Percentiles rank a stretch among this genome's conserved stretches.
Evolutionary conservation across 2,113 vertebrate genomes (phyloP).

Genomic region (Strix aluco): DNA sequence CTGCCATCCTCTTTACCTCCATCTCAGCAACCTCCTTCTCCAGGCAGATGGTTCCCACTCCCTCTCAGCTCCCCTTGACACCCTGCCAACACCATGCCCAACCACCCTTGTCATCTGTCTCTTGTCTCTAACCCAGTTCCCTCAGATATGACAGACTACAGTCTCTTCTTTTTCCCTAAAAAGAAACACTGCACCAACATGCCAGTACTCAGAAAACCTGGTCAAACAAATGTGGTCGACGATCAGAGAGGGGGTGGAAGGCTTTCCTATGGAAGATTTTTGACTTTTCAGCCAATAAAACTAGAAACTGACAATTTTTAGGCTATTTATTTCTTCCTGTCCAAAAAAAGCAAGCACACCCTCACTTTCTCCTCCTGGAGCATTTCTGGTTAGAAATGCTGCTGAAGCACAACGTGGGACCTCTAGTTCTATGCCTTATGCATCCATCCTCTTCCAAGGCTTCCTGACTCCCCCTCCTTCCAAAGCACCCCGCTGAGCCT

Average conservation of each 20-base stretch:
- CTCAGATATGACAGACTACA: constrained; percentile 46
- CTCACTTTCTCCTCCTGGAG: neutral
- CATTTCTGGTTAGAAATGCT: neutral
- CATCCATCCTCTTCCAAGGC: neutral
- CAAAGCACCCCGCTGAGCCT: neutral
- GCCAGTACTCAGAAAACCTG: neutral
- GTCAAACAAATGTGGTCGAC: neutral
- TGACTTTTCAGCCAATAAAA: neutral
- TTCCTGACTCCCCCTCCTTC: neutral
- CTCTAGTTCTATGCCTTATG: neutral
- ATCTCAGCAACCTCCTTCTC: constrained; percentile 8
- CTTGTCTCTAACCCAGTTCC: constrained; percentile 42
- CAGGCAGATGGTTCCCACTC: constrained; percentile 59
- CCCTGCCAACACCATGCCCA: constrained; percentile 51
- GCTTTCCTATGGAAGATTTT: neutral
- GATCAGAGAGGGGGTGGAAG: neutral
- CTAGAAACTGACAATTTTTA: neutral
- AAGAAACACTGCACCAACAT: neutral
- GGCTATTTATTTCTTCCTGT: neutral
- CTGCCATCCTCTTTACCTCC: neutral
- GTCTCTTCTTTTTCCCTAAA: constrained; percentile 32
- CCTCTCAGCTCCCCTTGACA: constrained; percentile 35
- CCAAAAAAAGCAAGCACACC: neutral
- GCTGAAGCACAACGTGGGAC: neutral
- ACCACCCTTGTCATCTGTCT: constrained; percentile 41